These are phyloP conservation scores for Phyllotreta cruciferae DNA, from an alignment of 2,888 invertebrate species.

Conservation along the genomic window DNA sequence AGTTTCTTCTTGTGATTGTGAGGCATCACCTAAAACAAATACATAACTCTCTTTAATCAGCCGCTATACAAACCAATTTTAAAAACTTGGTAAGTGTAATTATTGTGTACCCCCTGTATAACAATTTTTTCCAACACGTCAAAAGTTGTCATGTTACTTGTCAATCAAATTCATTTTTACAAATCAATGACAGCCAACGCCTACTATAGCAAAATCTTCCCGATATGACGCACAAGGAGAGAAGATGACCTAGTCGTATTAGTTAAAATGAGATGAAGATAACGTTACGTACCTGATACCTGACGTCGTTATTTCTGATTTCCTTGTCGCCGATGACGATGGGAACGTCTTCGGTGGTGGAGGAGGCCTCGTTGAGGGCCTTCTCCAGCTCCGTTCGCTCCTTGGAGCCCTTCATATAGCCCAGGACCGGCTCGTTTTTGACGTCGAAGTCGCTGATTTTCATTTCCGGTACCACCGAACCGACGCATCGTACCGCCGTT, in stretches of 20 bases:
- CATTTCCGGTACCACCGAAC: slow-evolving; percentile 71
- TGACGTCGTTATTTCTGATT: slow-evolving; percentile 75
- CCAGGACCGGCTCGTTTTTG: slow-evolving; percentile 80
- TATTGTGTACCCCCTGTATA: background rate
- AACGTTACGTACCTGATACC: too few relatives aligned
- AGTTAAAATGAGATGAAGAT: too few relatives aligned
- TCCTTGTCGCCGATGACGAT: slow-evolving; percentile 95
- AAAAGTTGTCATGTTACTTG: too few relatives aligned
- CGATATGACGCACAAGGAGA: too few relatives aligned
- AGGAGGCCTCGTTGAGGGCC: slow-evolving; percentile 71
- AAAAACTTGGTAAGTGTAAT: too few relatives aligned
- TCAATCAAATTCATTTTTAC: too few relatives aligned
- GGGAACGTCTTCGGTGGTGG: slow-evolving; percentile 83
- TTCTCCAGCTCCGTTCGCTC: slow-evolving; percentile 79
- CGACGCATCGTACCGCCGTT: slow-evolving; percentile 62
- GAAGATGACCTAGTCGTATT: too few relatives aligned
- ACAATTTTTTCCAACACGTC: background rate
- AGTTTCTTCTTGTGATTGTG: slow-evolving; percentile 88
- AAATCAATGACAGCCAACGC: too few relatives aligned
- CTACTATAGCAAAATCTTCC: too few relatives aligned
- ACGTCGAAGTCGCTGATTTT: slow-evolving; percentile 73
- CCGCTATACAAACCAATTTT: background rate
- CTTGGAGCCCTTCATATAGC: slow-evolving; percentile 82
- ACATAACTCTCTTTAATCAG: background rate
- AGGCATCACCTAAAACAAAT: slow-evolving; percentile 70